Evolutionary conservation across 2,113 vertebrate species (phyloP).

Genomic region (Thymallus thymallus): DNA sequence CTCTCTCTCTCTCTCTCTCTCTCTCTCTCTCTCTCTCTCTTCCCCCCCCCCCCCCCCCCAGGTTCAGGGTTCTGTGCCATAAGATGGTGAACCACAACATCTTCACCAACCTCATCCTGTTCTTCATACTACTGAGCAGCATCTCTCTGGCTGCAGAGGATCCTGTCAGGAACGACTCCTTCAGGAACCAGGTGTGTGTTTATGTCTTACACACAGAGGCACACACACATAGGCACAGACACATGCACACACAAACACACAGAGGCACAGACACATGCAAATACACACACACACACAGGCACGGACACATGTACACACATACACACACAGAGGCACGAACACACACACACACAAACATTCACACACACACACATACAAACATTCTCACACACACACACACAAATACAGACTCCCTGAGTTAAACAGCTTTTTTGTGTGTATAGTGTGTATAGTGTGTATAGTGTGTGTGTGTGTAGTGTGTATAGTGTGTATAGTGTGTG

Average conservation of each 20-base stretch:
- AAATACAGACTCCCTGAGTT: background rate
- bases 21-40: background rate
- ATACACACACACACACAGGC: background rate
- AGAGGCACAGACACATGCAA: background rate
- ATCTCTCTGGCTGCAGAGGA: slow-evolving; percentile 97
- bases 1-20: background rate
- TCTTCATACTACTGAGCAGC: slow-evolving; percentile 99
- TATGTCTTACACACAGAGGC: background rate
- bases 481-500: too few species aligned
- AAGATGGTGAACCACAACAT: slow-evolving; percentile 96
- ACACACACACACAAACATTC: slow-evolving; percentile 9
- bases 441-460: too few species aligned
- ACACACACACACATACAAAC: background rate
- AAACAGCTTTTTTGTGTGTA: too few species aligned
- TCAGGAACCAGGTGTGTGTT: slow-evolving; percentile 86
- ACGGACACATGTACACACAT: background rate
- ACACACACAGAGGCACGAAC: background rate
- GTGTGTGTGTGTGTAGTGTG: too few species aligned
- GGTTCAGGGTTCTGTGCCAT: slow-evolving; percentile 95
- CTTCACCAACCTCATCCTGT: slow-evolving; percentile 99
- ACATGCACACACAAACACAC: slow-evolving; percentile 6
- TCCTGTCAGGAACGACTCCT: slow-evolving; percentile 88
- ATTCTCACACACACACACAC: background rate
- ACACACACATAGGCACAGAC: slow-evolving; percentile 1
- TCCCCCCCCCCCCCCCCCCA: slow-evolving; percentile 46